phyloP scores from a whole-genome alignment of 2,113 vertebrate species.

The Oreotrochilus melanogaster region DNA sequence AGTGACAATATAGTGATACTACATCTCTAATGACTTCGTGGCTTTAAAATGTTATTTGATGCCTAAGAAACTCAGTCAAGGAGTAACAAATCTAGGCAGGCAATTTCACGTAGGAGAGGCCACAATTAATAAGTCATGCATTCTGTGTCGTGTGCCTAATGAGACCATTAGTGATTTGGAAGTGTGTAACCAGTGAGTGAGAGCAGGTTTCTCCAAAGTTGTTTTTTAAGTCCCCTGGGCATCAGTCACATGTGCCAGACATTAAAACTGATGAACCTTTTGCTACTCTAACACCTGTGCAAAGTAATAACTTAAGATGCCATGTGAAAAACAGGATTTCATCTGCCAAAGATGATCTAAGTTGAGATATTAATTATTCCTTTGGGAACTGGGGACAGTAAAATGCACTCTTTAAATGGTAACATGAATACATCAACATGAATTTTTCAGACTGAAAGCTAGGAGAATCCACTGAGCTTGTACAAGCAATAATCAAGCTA shows the following conservation, averaged over 20 bases:
- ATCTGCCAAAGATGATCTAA: constrained; percentile 55
- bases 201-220: not conserved
- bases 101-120: not conserved
- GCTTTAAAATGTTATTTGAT: not conserved
- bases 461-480: not conserved
- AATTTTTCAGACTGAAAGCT: not conserved
- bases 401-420: not conserved
- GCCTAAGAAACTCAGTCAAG: not conserved
- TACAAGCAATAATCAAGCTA: not conserved
- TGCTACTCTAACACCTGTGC: constrained; percentile 45
- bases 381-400: constrained; percentile 15
- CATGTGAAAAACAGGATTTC: constrained; percentile 24
- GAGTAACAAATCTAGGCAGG: not conserved
- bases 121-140: not conserved
- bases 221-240: constrained; percentile 1
- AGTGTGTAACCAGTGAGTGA: not conserved
- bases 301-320: constrained; percentile 26
- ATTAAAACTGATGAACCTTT: constrained; percentile 17
- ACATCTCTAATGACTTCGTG: not conserved
- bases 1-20: not conserved
- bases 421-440: not conserved
- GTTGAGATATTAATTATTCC: constrained; percentile 63
- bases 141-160: constrained; percentile 27
- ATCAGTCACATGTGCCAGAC: constrained; percentile 10
- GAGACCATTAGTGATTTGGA: constrained; percentile 32